Base-by-base conservation (phyloP, 2,113 vertebrate genomes). In the Electrona antarctica region DNA sequence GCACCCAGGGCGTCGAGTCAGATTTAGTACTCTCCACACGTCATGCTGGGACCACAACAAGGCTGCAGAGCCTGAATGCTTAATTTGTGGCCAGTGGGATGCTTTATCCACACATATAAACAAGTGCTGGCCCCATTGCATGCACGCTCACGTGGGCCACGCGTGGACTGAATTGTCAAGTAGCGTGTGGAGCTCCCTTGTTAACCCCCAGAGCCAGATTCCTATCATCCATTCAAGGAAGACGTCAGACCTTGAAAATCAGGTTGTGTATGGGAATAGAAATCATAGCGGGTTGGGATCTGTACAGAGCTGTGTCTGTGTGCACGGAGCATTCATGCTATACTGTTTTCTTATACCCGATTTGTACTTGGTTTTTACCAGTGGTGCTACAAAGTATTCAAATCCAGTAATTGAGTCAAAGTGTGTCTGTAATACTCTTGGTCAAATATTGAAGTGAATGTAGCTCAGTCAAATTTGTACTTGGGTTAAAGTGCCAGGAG, bases 21-120 rank as follows among this genome's bases (percentile, higher is more conserved):
- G 71, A 57, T 81, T 93, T 92, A 86, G 84, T 85, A 93, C 87
- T 85, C 90, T 7, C 54, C 46, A 84, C 91, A 91, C 87, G 85
- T 90, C 87, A 91, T 80, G 70, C 60, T 74, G 83, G 84, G 87
- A 89, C 33, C 90, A 91, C 85, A 89, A 91, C 84, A 88, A 85
- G 76, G 82, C 84, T 82, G 84, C 81, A 74, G 52, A 84, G 85
- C 82, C 85, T 91, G 88, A 92, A 92, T 93, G 80, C 88, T 89
- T 93, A 89, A 92, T 92, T 92, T 91, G 84, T 69, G 87, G 86
- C 86, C 81, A 89, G 89, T 85, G 87, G 90, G 89, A 87, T 82
- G 84, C 85, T 84, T 91, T 85, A 85, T 90, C 82, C 90, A 81
- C 79, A 80, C 87, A 89, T 90, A 91, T 89, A 91, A 92, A 91